These are phyloP conservation scores for Aphelenchoides bicaudatus DNA, from an alignment of 2,888 invertebrate genomes.

Conservation along the genomic window DNA sequence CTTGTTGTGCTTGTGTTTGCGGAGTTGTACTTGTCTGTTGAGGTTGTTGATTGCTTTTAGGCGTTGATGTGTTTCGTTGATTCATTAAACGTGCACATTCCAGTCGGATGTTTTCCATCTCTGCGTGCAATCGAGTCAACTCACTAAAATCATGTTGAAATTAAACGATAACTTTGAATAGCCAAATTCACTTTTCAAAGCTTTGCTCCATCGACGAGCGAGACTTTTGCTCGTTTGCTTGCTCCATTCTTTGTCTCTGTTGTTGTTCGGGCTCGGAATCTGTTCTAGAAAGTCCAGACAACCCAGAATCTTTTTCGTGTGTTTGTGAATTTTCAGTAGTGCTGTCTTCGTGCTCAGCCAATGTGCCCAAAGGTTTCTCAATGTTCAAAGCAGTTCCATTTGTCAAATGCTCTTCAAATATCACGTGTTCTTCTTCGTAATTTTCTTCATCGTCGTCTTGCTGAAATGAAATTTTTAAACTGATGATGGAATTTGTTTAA, in stretches of 20 bases:
- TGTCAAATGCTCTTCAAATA: conserved; percentile 15
- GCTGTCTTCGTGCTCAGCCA: conserved; percentile 34
- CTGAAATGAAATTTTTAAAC: conserved; percentile 22
- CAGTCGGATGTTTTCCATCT: conserved; percentile 68
- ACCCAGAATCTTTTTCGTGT: conserved; percentile 33
- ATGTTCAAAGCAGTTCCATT: conserved; percentile 16
- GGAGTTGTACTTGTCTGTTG: conserved; percentile 9
- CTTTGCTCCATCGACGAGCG: conserved; percentile 7
- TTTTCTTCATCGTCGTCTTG: conserved; percentile 25
- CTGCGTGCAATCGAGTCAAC: conserved; percentile 66
- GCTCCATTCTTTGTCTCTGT: not conserved
- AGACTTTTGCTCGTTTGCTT: not conserved
- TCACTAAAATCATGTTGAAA: no score
- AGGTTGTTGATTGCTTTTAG: conserved; percentile 9
- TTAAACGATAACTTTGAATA: no score
- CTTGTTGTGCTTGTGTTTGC: conserved; percentile 20
- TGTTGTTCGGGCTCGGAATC: conserved; percentile 25
- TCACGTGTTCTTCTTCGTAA: conserved; percentile 26
- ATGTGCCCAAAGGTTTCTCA: conserved; percentile 24
- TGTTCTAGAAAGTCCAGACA: conserved; percentile 38
- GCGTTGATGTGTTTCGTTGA: conserved; percentile 26
- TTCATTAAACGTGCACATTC: conserved; percentile 64
- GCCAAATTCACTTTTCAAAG: no score
- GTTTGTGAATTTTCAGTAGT: conserved; percentile 32
- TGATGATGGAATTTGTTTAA: no score